Percentiles rank a stretch among this genome's conserved stretches.
Evolutionary conservation across 2,113 vertebrate species (phyloP).

Genomic region (Sus scrofa): DNA sequence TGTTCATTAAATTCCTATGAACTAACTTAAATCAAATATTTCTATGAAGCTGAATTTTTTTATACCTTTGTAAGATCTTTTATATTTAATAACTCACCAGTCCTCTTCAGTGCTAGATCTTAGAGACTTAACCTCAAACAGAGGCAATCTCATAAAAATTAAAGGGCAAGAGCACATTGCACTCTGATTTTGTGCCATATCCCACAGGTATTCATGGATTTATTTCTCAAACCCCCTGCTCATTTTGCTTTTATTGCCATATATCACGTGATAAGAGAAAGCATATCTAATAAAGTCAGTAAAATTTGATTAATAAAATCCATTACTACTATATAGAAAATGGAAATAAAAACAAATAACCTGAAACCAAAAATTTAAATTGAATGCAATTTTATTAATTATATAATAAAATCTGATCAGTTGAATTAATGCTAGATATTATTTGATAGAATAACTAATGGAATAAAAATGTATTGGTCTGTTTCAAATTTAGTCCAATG

Average conservation of each 20-base stretch:
- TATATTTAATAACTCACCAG: conserved; percentile 59
- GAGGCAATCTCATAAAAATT: conserved; percentile 68
- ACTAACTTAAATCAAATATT: conserved; percentile 2
- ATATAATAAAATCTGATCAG: not conserved
- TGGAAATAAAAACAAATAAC: not conserved
- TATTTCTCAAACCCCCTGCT: not conserved
- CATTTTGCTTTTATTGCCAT: not conserved
- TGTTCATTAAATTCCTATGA: not conserved
- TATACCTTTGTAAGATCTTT: not conserved
- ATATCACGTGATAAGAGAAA: not conserved
- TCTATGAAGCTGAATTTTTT: not conserved
- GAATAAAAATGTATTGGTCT: not conserved
- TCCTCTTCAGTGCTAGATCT: not conserved
- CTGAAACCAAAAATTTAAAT: not conserved
- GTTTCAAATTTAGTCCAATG: not conserved
- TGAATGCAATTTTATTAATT: not conserved
- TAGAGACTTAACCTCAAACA: conserved; percentile 43
- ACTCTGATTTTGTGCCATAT: not conserved
- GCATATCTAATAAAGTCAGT: not conserved
- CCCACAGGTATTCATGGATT: not conserved
- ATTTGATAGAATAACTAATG: not conserved
- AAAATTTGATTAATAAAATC: not conserved
- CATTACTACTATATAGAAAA: not conserved
- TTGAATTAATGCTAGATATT: not conserved
- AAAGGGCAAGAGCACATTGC: conserved; percentile 40